Base-by-base conservation (phyloP, 2,888 invertebrate genomes). In the Microctonus hyperodae region DNA sequence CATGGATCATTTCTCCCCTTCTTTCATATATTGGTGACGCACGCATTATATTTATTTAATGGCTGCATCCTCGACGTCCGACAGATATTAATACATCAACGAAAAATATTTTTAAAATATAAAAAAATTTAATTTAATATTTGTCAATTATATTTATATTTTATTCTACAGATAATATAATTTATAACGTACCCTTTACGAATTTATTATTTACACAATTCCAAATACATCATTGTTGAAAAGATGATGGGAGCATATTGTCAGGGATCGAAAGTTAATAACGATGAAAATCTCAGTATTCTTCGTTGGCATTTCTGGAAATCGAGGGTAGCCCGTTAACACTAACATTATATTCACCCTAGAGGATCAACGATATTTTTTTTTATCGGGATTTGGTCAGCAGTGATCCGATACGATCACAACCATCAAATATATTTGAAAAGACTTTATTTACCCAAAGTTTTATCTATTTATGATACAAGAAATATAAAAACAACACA, bases 1-100 rank as follows among this genome's bases (percentile, higher is more conserved):
- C 78, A 75, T 78, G 74, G 80, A 78, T 79, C 76, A 78, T 76
- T 65, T 76, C 72, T 73, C 75, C 73, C 22, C 48, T 20, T 33
- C 22, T 31, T 44, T 44, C 10, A 35, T 35, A 35, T 33, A 60
- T 65, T 60, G 60, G 53, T 60, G 65, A 65, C 65, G 37, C 23
- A 22, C 28, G 48, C 60, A 28, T n/a, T n/a, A n/a, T n/a, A n/a
- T n/a, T n/a, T 20, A 57, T 56, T 62, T 67, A 62, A 67, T 67
- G 62, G 48, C 57, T 67, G 48, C 35, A n/a, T 51, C 37, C 44
- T 28, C 28, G 57, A 57, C 62, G 57, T 35, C 48, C n/a, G 37
- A 57, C 44, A 57, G 16, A 44, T 16, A 44, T 44, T 44, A 55
- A 59, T 40, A 60, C 66, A 66, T 60, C 23, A 16, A 22, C 20